phyloP scores from a whole-genome alignment of 2,113 vertebrate genomes.

The Callopanchax toddi region DNA sequence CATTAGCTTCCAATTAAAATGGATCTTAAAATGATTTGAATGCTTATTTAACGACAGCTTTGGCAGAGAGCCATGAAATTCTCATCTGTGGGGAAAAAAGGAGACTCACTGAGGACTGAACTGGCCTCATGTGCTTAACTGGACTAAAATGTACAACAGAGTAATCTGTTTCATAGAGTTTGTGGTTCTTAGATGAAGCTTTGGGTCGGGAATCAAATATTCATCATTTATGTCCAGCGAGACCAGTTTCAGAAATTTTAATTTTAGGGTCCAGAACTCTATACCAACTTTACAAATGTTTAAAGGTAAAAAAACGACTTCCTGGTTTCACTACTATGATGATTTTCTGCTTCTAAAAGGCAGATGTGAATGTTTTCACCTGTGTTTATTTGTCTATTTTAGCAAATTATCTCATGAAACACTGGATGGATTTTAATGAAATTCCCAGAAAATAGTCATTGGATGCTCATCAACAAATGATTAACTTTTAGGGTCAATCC shows the following conservation, averaged over 20 bases:
- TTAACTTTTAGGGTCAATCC: too few species aligned
- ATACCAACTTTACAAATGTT: background rate
- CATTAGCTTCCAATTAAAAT: conserved; percentile 71
- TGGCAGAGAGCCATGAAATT: conserved; percentile 40
- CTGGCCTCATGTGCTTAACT: conserved; percentile 9
- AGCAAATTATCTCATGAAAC: too few species aligned
- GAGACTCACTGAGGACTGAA: conserved; percentile 20
- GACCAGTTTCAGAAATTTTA: background rate
- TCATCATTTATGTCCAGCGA: conserved; percentile 8
- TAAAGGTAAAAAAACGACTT: too few species aligned
- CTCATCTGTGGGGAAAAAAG: conserved; percentile 12
- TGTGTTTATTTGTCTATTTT: too few species aligned
- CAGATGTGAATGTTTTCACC: too few species aligned
- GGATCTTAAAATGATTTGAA: conserved; percentile 46
- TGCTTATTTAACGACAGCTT: conserved; percentile 45
- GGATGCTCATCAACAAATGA: too few species aligned
- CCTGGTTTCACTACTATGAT: too few species aligned
- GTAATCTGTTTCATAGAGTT: conserved; percentile 10
- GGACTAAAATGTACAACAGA: conserved; percentile 19
- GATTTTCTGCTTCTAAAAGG: too few species aligned
- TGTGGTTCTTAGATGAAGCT: conserved; percentile 2
- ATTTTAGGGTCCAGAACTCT: background rate
- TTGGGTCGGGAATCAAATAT: conserved; percentile 7
- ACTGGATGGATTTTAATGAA: too few species aligned
- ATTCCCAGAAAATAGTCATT: too few species aligned